These are phyloP conservation scores for Sepiola atlantica DNA, from an alignment of 2,888 invertebrate species.

Conservation along the genomic window DNA sequence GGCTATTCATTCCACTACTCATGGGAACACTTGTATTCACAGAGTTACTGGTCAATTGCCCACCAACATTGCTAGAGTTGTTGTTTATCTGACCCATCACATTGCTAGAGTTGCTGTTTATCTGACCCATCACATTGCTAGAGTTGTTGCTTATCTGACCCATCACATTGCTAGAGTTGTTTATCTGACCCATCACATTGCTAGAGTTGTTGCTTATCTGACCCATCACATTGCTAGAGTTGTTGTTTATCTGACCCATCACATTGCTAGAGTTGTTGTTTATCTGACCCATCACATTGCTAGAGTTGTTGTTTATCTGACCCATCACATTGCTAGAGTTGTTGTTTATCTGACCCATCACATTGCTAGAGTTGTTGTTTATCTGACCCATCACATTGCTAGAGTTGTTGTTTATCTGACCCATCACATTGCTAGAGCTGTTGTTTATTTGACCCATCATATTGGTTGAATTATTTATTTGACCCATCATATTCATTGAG, in stretches of 20 bases:
- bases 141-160: no score
- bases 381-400: neutral
- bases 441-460: neutral
- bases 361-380: no score
- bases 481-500: neutral
- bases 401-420: neutral
- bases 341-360: neutral
- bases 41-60: neutral
- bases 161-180: no score
- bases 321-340: no score
- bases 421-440: neutral
- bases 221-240: no score
- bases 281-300: no score
- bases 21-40: neutral
- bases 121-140: no score
- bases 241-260: no score
- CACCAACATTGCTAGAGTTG: neutral
- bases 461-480: neutral
- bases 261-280: no score
- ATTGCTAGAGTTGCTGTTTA: neutral
- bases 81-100: neutral
- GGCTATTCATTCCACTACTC: neutral
- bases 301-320: no score
- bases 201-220: no score
- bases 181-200: no score